phyloP scores from a whole-genome alignment of 2,113 vertebrate species.

The Cervus canadensis region DNA sequence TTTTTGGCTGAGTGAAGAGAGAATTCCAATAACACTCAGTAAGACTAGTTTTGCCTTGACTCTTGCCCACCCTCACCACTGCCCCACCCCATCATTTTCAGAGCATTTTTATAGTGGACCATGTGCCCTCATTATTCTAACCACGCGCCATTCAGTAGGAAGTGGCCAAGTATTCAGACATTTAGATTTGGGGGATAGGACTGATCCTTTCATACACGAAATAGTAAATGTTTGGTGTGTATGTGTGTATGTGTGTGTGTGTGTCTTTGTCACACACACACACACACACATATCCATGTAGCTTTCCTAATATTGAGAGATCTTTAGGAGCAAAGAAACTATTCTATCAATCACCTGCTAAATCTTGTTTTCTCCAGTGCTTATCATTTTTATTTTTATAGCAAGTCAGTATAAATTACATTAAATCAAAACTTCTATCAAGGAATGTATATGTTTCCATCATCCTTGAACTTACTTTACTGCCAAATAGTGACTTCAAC shows the following conservation, averaged over 20 bases:
- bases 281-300: neutral
- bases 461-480: neutral
- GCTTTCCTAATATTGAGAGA: neutral
- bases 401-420: neutral
- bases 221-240: neutral
- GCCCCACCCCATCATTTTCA: neutral
- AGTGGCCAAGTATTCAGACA: neutral
- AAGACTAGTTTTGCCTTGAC: slow-evolving; percentile 39
- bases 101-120: neutral
- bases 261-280: neutral
- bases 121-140: neutral
- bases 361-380: neutral
- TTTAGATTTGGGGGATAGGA: neutral
- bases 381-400: neutral
- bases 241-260: neutral
- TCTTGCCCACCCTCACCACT: neutral
- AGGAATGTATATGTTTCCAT: neutral
- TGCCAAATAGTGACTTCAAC: neutral
- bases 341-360: neutral
- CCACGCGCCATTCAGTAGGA: neutral
- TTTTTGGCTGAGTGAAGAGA: slow-evolving; percentile 38
- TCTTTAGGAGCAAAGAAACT: neutral
- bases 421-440: neutral
- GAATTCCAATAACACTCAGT: slow-evolving; percentile 31
- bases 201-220: neutral